Conservation (phyloP, 1,140 invertebrate genomes). For the Dysdera silvatica region DNA sequence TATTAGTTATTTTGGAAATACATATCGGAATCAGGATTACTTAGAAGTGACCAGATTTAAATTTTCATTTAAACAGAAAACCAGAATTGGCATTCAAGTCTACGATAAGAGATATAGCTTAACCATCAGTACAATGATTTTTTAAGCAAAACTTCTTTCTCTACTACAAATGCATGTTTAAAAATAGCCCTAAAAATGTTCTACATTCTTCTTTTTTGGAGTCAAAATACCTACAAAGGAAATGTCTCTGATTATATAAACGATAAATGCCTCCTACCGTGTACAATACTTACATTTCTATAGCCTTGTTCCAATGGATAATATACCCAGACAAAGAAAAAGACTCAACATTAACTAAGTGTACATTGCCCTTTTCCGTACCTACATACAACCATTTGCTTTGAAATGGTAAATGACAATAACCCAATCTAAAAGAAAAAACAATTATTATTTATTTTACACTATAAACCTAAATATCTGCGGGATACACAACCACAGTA, state of each 20-base stretch:
- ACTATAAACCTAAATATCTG: conserved; percentile 31
- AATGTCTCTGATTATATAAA: neutral
- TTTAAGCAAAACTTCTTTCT: too few species aligned
- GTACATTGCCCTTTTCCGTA: conserved; percentile 94
- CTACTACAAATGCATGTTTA: too few species aligned
- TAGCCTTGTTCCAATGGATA: conserved; percentile 99
- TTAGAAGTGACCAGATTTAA: too few species aligned
- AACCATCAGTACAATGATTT: too few species aligned
- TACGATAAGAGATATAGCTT: too few species aligned
- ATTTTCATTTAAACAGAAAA: too few species aligned
- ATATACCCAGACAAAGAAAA: conserved; percentile 94
- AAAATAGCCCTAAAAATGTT: too few species aligned
- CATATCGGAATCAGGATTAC: too few species aligned
- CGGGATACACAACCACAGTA: conserved; percentile 6
- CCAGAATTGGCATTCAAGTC: too few species aligned
- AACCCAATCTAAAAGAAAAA: conserved; percentile 14
- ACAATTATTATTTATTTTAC: neutral
- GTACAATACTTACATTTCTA: conserved; percentile 97
- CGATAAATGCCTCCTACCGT: neutral
- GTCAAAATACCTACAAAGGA: neutral
- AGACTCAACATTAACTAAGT: conserved; percentile 91
- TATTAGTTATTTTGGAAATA: too few species aligned
- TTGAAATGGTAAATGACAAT: conserved; percentile 57
- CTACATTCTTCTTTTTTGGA: too few species aligned
- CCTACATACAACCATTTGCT: conserved; percentile 98